Percentiles rank a stretch among this genome's conserved stretches.
These are phyloP conservation scores for Pyrrhopygopsis socrates DNA, from an alignment of 2,888 invertebrate genomes.

Conservation along the genomic window DNA sequence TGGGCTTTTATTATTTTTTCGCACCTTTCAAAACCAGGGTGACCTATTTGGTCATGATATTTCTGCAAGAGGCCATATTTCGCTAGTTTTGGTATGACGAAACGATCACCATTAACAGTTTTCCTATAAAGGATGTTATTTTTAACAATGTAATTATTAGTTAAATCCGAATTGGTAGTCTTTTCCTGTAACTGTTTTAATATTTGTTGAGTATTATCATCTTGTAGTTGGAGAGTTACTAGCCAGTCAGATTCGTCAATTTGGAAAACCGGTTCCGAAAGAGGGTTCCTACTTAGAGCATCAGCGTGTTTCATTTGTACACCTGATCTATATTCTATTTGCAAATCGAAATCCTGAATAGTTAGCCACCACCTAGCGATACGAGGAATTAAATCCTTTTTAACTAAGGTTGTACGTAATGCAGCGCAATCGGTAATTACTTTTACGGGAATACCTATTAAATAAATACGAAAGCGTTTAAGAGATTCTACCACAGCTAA, in stretches of 20 bases:
- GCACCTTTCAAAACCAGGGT: conserved; percentile 88
- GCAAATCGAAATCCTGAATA: conserved; percentile 86
- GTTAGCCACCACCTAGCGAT: conserved; percentile 87
- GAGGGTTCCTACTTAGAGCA: conserved; percentile 85
- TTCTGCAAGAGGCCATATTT: conserved; percentile 55
- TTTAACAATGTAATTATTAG: conserved; percentile 16
- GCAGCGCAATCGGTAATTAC: conserved; percentile 86
- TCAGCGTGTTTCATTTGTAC: conserved; percentile 86
- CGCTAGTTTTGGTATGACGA: conserved; percentile 57
- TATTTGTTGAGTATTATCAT: conserved; percentile 6
- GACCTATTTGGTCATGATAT: conserved; percentile 89
- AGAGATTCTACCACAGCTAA: conserved; percentile 85
- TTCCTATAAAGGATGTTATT: conserved; percentile 6
- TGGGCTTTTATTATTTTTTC: conserved; percentile 84
- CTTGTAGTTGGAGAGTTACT: conserved; percentile 23
- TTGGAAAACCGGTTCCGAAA: neutral
- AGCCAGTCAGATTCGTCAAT: conserved; percentile 26
- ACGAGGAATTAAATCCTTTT: conserved; percentile 79
- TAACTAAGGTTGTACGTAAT: conserved; percentile 82
- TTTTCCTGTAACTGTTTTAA: neutral
- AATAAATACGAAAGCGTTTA: conserved; percentile 22
- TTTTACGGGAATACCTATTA: conserved; percentile 38
- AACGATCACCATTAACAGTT: conserved; percentile 9
- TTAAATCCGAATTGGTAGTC: neutral
- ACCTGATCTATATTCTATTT: conserved; percentile 86